A percentile compares a stretch with the other conserved stretches of the same genome.
Conservation (phyloP, 1,140 invertebrate species). For the Camponotus pennsylvanicus region DNA sequence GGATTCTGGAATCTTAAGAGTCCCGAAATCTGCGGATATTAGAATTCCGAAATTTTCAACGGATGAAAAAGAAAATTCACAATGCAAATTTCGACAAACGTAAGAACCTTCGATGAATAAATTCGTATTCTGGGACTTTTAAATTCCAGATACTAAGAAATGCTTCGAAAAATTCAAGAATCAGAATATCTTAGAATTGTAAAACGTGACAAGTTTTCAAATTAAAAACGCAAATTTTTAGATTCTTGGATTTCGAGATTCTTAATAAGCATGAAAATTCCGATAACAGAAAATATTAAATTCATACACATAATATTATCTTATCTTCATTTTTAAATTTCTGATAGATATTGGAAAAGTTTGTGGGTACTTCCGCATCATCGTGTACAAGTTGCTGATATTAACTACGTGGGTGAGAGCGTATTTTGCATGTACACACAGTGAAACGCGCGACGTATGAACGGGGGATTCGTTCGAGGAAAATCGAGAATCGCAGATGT, state of each 20-base stretch:
- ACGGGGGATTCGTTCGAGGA: not conserved
- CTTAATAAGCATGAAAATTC: not conserved
- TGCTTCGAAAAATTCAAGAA: not conserved
- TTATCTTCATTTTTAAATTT: not conserved
- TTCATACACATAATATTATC: not conserved
- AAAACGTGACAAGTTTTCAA: not conserved
- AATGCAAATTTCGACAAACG: not conserved
- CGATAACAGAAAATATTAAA: not conserved
- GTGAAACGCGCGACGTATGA: conserved; percentile 32
- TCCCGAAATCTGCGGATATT: not conserved
- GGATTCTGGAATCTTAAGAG: not conserved
- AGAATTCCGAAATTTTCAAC: not conserved
- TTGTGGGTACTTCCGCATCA: conserved; percentile 12
- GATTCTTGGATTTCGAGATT: not conserved
- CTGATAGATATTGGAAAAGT: not conserved
- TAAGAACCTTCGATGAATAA: no score
- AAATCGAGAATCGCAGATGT: conserved; percentile 29
- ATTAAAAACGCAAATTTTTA: no score
- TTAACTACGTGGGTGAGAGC: conserved; percentile 64
- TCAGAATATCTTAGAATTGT: not conserved
- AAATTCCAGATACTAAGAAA: not conserved
- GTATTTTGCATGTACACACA: conserved; percentile 51
- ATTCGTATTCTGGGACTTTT: not conserved
- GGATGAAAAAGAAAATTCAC: not conserved
- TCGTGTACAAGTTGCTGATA: conserved; percentile 59